Conservation (phyloP, 2,888 invertebrate genomes). For the Drosophila pegasa region DNA sequence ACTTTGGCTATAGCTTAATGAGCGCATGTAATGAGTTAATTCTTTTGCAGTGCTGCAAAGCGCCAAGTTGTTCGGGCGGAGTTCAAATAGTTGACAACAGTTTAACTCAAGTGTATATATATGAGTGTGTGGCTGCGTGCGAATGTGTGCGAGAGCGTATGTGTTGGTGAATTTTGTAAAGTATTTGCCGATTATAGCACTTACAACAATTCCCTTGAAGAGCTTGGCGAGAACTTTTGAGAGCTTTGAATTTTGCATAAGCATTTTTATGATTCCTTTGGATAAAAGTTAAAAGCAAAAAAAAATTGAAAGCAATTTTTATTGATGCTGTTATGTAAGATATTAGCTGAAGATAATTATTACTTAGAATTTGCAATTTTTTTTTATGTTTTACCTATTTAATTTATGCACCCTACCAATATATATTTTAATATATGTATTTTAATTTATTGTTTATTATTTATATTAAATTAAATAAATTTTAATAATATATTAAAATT, state of each 20-base stretch:
- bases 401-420: no score
- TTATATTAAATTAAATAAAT: no score
- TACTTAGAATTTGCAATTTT: no score
- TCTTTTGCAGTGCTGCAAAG: conserved; percentile 47
- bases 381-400: no score
- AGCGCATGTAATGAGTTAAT: conserved; percentile 72
- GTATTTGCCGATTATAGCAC: conserved; percentile 6
- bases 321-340: no score
- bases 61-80: conserved; percentile 5
- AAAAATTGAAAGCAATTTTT: no score
- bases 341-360: no score
- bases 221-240: not conserved
- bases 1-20: conserved; percentile 69
- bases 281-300: not conserved
- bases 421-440: no score
- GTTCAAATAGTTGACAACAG: conserved; percentile 39
- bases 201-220: not conserved
- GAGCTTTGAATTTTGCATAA: not conserved
- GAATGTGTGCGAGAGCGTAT: not conserved
- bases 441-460: no score
- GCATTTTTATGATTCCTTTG: not conserved
- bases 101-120: conserved; percentile 12
- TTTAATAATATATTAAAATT: no score
- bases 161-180: conserved; percentile 7
- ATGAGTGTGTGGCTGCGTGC: not conserved